phyloP scores from a whole-genome alignment of 2,113 vertebrate genomes.

The Trematomus loennbergii region DNA sequence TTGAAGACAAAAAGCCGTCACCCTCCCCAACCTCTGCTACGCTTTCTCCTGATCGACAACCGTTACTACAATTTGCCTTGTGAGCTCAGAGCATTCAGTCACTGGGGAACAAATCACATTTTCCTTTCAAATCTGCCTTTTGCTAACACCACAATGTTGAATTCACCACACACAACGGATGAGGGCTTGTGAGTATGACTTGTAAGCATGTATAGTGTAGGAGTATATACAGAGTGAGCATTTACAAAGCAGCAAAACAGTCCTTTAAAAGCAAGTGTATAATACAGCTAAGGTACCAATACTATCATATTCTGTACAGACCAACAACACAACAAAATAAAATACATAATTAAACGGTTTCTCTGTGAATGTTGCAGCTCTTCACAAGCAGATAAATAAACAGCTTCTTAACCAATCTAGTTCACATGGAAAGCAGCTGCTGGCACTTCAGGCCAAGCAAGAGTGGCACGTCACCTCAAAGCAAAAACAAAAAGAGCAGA shows the following conservation, averaged over 20 bases:
- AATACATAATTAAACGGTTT: background rate
- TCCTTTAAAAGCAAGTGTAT: background rate
- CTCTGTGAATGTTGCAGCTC: background rate
- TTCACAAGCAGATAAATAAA: conserved; percentile 1
- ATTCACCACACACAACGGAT: conserved; percentile 30
- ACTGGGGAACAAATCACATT: conserved; percentile 61
- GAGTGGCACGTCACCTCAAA: background rate
- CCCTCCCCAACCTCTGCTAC: conserved; percentile 56
- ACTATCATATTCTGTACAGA: background rate
- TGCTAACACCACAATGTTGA: conserved; percentile 17
- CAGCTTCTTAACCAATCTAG: background rate
- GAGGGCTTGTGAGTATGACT: background rate
- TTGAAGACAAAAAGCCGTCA: conserved; percentile 77
- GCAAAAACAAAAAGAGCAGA: background rate
- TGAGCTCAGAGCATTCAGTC: conserved; percentile 52
- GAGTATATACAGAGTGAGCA: background rate
- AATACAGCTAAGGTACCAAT: background rate
- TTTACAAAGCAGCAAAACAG: background rate
- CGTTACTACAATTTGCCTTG: conserved; percentile 81
- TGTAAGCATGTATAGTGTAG: conserved; percentile 11
- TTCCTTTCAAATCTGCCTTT: conserved; percentile 46
- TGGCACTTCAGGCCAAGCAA: conserved; percentile 6
- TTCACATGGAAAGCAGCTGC: background rate
- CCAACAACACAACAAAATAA: background rate
- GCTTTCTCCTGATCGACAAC: conserved; percentile 62